Percentiles rank a stretch among this genome's conserved stretches.
These are phyloP conservation scores for Neolamprologus modestus DNA, from an alignment of 2,113 vertebrate species.

Conservation along the genomic window DNA sequence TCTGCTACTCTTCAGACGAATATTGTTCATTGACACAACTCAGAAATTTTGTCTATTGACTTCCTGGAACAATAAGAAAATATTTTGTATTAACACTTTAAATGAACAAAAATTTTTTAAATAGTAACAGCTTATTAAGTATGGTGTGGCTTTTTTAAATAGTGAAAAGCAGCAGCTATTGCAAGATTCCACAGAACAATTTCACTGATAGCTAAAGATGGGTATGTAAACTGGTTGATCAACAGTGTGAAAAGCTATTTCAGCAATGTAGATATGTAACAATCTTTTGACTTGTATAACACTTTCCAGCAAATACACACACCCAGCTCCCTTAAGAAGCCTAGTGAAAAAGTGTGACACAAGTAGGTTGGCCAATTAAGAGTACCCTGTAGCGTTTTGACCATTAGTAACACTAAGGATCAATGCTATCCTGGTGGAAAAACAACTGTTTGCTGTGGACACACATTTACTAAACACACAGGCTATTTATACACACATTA, in stretches of 20 bases:
- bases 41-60: background rate
- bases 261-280: background rate
- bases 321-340: background rate
- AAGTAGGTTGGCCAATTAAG: background rate
- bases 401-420: background rate
- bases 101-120: background rate
- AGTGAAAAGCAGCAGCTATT: background rate
- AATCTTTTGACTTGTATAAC: background rate
- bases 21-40: background rate
- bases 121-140: background rate
- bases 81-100: background rate
- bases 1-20: background rate
- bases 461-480: background rate
- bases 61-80: background rate
- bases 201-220: background rate
- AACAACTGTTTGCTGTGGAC: background rate
- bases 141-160: background rate
- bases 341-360: background rate
- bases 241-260: background rate
- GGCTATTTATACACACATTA: background rate
- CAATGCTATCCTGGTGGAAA: background rate
- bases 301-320: background rate
- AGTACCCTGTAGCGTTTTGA: background rate
- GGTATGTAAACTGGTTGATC: background rate
- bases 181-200: background rate